Evolutionary conservation across 2,113 vertebrate species (phyloP).

Genomic region (Excalfactoria chinensis): DNA sequence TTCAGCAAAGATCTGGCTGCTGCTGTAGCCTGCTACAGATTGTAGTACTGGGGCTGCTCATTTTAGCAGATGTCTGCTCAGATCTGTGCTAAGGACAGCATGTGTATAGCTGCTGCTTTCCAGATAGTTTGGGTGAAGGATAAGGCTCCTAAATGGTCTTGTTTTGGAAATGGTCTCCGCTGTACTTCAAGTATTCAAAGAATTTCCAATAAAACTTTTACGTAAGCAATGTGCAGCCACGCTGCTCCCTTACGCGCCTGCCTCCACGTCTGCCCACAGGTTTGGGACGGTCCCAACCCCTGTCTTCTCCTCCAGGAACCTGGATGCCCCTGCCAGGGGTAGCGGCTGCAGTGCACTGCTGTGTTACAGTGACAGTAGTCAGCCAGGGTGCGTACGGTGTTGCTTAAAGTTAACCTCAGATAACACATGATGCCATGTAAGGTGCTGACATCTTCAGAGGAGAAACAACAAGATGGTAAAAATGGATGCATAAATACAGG

Average conservation of each 20-base stretch:
- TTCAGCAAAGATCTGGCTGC: conserved; percentile 6
- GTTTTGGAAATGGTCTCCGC: conserved; percentile 66
- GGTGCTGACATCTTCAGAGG: background rate
- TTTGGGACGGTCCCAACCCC: background rate
- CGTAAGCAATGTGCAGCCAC: conserved; percentile 49
- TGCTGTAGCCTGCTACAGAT: conserved; percentile 17
- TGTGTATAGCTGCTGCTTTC: conserved; percentile 30
- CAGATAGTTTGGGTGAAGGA: conserved; percentile 33
- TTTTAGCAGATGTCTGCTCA: background rate
- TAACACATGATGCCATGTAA: rapidly evolving
- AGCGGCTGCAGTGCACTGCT: background rate
- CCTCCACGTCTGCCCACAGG: rapidly evolving
- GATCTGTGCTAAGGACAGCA: conserved; percentile 3
- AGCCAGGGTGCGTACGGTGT: too few species aligned
- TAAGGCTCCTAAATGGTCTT: conserved; percentile 42
- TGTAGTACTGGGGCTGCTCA: background rate
- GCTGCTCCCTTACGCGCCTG: background rate
- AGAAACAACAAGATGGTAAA: background rate
- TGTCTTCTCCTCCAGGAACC: background rate
- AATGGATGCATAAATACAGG: background rate
- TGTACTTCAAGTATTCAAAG: conserved; percentile 71
- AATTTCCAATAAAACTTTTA: conserved; percentile 82
- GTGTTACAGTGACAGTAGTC: rapidly evolving
- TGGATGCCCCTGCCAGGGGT: background rate
- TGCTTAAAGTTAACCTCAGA: too few species aligned